Percentiles rank a stretch among this genome's conserved stretches.
phyloP scores from a whole-genome alignment of 1,140 invertebrate genomes.

The Calephelis virginiensis region DNA sequence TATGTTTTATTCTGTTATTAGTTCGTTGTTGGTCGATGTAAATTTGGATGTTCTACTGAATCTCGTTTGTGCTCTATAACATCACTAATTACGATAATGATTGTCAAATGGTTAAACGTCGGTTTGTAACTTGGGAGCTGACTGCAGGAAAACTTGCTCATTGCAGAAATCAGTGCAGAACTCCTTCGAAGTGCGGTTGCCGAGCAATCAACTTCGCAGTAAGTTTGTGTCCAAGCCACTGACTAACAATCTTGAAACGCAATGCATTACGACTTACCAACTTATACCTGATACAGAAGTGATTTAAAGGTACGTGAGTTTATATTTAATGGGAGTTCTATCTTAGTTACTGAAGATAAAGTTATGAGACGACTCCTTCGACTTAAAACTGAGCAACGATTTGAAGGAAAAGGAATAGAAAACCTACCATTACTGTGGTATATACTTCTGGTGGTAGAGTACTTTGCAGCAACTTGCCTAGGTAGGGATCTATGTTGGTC shows the following conservation, averaged over 20 bases:
- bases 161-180: constrained; percentile 33
- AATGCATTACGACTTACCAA: constrained; percentile 17
- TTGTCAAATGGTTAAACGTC: neutral
- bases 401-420: too few species aligned
- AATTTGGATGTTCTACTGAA: too few species aligned
- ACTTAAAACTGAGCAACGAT: too few species aligned
- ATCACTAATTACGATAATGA: too few species aligned
- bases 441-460: too few species aligned
- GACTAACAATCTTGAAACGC: constrained; percentile 19
- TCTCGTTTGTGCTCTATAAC: too few species aligned
- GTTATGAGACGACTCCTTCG: too few species aligned
- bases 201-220: constrained; percentile 46
- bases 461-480: too few species aligned
- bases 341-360: neutral
- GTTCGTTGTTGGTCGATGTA: too few species aligned
- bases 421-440: too few species aligned
- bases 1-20: too few species aligned
- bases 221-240: constrained; percentile 34
- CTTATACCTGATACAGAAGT: constrained; percentile 22
- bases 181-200: constrained; percentile 38
- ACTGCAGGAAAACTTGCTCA: constrained; percentile 5
- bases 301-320: constrained; percentile 17
- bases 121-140: neutral
- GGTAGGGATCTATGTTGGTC: too few species aligned
- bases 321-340: neutral